phyloP scores from a whole-genome alignment of 2,113 vertebrate genomes.

The Eleginops maclovinus region DNA sequence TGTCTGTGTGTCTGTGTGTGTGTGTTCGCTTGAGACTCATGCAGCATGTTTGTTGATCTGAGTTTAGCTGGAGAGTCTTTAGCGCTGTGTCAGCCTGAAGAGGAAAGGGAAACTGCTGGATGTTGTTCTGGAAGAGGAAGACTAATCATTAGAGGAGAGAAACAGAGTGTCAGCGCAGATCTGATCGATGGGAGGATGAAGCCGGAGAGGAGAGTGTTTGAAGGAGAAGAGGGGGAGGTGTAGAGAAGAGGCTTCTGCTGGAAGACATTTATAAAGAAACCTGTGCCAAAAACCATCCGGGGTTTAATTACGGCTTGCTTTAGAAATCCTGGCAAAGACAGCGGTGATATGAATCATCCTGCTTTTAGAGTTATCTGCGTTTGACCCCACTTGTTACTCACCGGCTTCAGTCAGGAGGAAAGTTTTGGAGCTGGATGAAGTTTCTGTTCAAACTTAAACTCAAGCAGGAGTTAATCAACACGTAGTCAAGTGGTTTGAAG shows the following conservation, averaged over 20 bases:
- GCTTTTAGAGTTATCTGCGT: constrained; percentile 24
- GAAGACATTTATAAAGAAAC: constrained; percentile 43
- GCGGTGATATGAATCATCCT: constrained; percentile 30
- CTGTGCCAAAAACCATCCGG: constrained; percentile 48
- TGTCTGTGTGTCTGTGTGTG: constrained; percentile 3
- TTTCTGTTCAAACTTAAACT: background rate
- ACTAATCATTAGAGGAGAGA: constrained; percentile 37
- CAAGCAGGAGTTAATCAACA: background rate
- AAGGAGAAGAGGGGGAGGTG: constrained; percentile 61
- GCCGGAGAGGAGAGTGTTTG: constrained; percentile 48
- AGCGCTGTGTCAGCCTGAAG: constrained; percentile 11
- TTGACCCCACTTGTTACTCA: constrained; percentile 24
- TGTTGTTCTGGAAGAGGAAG: constrained; percentile 45
- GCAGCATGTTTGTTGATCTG: constrained; percentile 13
- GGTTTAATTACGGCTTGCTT: constrained; percentile 65
- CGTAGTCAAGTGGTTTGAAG: background rate
- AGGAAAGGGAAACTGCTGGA: constrained; percentile 8
- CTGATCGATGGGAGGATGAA: constrained; percentile 62
- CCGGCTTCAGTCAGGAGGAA: constrained; percentile 37
- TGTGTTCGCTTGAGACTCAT: background rate
- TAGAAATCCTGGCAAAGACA: constrained; percentile 30
- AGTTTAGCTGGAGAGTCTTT: constrained; percentile 29
- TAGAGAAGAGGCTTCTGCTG: constrained; percentile 12
- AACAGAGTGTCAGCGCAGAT: constrained; percentile 48
- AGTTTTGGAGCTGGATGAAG: constrained; percentile 13